These are phyloP conservation scores for Calliphora vicina DNA, from an alignment of 1,140 invertebrate genomes.

Conservation along the genomic window DNA sequence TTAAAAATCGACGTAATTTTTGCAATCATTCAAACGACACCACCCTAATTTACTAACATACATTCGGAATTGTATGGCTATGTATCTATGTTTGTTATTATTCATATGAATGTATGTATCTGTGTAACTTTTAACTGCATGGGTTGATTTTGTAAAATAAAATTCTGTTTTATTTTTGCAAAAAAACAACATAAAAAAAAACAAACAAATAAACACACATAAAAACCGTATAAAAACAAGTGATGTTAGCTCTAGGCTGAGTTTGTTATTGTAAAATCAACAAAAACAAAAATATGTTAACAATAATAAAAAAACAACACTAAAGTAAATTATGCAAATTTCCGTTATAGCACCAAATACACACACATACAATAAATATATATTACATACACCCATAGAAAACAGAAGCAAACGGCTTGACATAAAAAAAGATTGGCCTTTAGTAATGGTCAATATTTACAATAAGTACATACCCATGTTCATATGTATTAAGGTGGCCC, in stretches of 20 bases:
- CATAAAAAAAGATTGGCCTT: not conserved
- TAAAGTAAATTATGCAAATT: slow-evolving; percentile 1
- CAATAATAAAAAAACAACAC: not conserved
- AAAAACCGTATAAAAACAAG: not conserved
- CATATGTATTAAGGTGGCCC: no score
- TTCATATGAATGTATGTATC: no score
- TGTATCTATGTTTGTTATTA: no score
- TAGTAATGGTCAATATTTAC: slow-evolving; percentile 1
- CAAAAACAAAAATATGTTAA: not conserved
- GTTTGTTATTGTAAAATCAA: not conserved
- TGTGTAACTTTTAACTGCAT: no score
- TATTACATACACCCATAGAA: not conserved
- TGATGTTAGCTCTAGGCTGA: not conserved
- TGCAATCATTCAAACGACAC: no score
- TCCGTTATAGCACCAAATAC: not conserved
- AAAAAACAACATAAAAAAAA: not conserved
- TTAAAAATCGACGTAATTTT: no score
- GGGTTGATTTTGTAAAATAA: no score
- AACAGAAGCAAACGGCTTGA: not conserved
- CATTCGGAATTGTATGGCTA: not conserved
- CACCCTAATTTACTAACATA: not conserved
- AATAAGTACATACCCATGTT: not conserved
- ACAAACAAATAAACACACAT: no score
- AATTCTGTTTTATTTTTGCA: no score
- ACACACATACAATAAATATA: not conserved